A percentile compares a stretch with the other conserved stretches of the same genome.
Conservation (phyloP, 2,888 invertebrate species). For the Xestia c-nigrum region DNA sequence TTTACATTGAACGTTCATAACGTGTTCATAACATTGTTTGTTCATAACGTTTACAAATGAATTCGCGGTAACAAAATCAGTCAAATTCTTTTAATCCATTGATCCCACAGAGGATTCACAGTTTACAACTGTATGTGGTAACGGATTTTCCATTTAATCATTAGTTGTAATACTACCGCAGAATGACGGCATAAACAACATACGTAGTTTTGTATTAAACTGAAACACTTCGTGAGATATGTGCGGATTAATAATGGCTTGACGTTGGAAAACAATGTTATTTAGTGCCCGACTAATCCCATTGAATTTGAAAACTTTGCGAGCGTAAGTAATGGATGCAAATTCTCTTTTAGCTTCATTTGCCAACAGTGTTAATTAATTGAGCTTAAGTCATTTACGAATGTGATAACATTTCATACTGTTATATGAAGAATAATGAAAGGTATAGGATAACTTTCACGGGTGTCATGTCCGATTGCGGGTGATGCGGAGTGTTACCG, state of each 20-base stretch:
- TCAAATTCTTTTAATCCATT: neutral
- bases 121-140: neutral
- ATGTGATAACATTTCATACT: neutral
- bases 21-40: too few relatives aligned
- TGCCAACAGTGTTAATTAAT: neutral
- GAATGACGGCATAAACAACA: neutral
- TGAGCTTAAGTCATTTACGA: neutral
- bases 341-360: neutral
- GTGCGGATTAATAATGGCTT: neutral
- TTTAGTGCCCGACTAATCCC: slow-evolving; percentile 13
- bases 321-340: slow-evolving; percentile 10
- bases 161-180: neutral
- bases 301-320: slow-evolving; percentile 3
- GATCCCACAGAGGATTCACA: neutral
- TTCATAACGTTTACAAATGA: slow-evolving; percentile 3
- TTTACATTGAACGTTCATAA: too few relatives aligned
- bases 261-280: slow-evolving; percentile 4
- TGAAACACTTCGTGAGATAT: slow-evolving; percentile 12
- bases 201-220: neutral
- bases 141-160: neutral
- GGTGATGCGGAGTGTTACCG: too few relatives aligned
- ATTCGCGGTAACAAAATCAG: neutral
- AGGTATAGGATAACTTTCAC: too few relatives aligned
- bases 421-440: neutral
- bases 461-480: too few relatives aligned